Percentiles rank a stretch among this genome's conserved stretches.
These are phyloP conservation scores for Orchesellides sinensis DNA, from an alignment of 2,888 invertebrate species.

Conservation along the genomic window DNA sequence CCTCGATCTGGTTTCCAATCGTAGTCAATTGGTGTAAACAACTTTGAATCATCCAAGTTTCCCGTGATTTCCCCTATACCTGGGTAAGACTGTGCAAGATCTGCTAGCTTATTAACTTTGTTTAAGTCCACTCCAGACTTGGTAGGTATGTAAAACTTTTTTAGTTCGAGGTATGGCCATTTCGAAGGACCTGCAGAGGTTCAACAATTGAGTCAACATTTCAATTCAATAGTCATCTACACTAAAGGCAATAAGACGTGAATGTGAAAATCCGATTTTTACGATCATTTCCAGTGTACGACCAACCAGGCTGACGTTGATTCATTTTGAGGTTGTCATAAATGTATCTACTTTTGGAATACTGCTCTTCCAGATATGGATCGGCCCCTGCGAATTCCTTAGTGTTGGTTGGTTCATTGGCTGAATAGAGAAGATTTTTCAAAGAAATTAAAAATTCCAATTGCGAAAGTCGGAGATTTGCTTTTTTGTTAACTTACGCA, in stretches of 20 bases:
- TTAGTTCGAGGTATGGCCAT: neutral
- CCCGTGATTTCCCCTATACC: neutral
- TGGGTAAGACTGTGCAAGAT: conserved; percentile 11
- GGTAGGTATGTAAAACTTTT: neutral
- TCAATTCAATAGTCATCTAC: neutral
- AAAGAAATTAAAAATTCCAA: neutral
- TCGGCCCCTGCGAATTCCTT: neutral
- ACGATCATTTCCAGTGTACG: neutral
- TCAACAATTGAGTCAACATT: neutral
- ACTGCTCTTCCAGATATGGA: neutral
- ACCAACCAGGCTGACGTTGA: conserved; percentile 18
- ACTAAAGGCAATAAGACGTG: too few species aligned
- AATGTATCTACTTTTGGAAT: neutral
- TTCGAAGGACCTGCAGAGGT: neutral
- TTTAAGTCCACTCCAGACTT: neutral
- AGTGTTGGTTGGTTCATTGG: neutral
- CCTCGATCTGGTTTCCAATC: conserved; percentile 6
- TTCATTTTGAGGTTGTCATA: neutral
- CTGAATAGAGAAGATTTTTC: too few species aligned
- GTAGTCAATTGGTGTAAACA: conserved; percentile 2
- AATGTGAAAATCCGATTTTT: too few species aligned
- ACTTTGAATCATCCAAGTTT: too few species aligned
- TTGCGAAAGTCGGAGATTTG: neutral
- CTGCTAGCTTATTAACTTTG: neutral
- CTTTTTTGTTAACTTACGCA: neutral